Percentiles rank a stretch among this genome's conserved stretches.
phyloP scores from a whole-genome alignment of 2,113 vertebrate genomes.

The Gymnocephalus cernua region DNA sequence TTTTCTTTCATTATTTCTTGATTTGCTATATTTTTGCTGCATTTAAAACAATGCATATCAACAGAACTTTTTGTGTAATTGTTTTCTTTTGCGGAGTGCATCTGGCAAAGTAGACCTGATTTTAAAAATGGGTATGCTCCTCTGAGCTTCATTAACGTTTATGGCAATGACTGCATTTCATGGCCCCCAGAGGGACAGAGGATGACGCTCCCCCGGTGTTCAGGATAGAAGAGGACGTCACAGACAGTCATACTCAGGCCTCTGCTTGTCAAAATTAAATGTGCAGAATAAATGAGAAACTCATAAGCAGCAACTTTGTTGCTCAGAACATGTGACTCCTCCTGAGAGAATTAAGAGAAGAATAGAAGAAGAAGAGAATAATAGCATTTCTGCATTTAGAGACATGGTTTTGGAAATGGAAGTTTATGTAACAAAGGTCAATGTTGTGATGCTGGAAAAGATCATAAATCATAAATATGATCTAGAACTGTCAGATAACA shows the following conservation, averaged over 20 bases:
- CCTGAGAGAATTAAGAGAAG: neutral
- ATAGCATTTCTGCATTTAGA: neutral
- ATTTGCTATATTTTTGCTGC: slow-evolving; percentile 2
- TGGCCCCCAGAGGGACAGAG: slow-evolving; percentile 6
- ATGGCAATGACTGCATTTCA: slow-evolving; percentile 14
- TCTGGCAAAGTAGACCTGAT: neutral
- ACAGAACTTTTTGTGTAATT: neutral
- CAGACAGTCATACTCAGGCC: neutral
- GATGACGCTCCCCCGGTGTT: slow-evolving; percentile 13
- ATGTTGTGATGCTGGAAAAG: neutral
- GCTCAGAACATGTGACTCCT: neutral
- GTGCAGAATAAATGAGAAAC: neutral
- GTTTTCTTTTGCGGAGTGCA: neutral
- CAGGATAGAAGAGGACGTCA: slow-evolving; percentile 28
- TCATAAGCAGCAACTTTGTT: neutral
- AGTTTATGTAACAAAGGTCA: neutral
- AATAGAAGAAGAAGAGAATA: too few species aligned
- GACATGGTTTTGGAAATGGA: neutral
- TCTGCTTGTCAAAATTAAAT: slow-evolving; percentile 6
- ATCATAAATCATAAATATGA: too few species aligned
- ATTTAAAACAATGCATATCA: neutral
- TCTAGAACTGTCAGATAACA: too few species aligned
- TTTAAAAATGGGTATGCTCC: neutral
- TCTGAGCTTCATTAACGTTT: slow-evolving; percentile 42
- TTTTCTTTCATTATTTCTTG: neutral